These are phyloP conservation scores for Sorex fumeus DNA, from an alignment of 2,113 vertebrate species.

Conservation along the genomic window DNA sequence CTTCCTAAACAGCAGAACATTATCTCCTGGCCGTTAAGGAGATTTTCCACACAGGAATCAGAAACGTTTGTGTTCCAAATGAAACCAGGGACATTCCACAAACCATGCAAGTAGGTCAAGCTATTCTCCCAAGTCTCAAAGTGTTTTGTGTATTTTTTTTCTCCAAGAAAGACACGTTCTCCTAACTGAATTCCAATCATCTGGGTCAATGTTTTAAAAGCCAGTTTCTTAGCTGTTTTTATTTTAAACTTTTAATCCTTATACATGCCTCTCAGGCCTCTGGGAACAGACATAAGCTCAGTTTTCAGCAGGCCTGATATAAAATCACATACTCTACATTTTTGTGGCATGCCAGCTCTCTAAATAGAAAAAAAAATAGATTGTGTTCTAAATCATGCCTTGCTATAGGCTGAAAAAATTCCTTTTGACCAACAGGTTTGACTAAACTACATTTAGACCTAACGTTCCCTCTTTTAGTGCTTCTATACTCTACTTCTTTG, in stretches of 20 bases:
- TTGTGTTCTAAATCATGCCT: conserved; percentile 69
- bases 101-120: conserved; percentile 59
- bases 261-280: conserved; percentile 68
- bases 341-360: conserved; percentile 71
- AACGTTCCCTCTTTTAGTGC: background rate
- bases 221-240: conserved; percentile 68
- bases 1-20: background rate
- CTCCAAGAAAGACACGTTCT: conserved; percentile 63
- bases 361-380: conserved; percentile 57
- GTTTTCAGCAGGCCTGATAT: conserved; percentile 65
- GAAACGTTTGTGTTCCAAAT: conserved; percentile 30
- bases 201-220: conserved; percentile 66
- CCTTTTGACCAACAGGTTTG: conserved; percentile 53
- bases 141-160: conserved; percentile 53
- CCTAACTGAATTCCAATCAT: conserved; percentile 73
- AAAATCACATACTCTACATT: conserved; percentile 47
- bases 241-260: conserved; percentile 72
- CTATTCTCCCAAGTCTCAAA: conserved; percentile 53
- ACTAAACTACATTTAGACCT: conserved; percentile 19
- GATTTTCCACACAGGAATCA: conserved; percentile 61
- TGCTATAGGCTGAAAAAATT: conserved; percentile 44
- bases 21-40: conserved; percentile 37
- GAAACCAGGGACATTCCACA: conserved; percentile 64
- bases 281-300: conserved; percentile 61
- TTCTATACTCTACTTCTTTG: background rate